Base-by-base conservation (phyloP, 2,113 vertebrate genomes). In the Hypomesus transpacificus region DNA sequence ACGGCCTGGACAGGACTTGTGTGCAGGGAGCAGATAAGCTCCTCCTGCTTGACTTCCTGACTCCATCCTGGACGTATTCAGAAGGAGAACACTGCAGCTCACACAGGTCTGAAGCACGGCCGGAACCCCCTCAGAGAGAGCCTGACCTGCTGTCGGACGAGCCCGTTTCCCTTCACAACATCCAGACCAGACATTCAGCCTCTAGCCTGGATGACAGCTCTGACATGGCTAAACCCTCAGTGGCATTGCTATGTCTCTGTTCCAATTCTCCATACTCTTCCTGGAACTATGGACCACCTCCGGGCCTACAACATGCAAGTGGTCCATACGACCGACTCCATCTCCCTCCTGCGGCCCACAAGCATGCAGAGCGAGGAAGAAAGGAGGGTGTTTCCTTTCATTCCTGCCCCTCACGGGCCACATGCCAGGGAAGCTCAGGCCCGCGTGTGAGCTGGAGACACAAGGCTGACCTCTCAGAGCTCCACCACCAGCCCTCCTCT, bases 221-320 rank as follows among this genome's bases (percentile, higher is more conserved):
- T 68, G 58, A 78, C 34, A 71, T 73, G 76, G 73, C 67, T 72
- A 76, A 71, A 81, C 75, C 71, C 66, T 71, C 80, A 83, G 54
- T 81, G 67, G 21, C 6, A 73, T 52, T 6, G 61, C 56, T 9
- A 59, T 26, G 34, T 76, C 68, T 73, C 79, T 76, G 79, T n/a
- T 82, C 81, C 80, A 67, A 71, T 34, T 34, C n/a, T 3, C 16
- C 69, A 71, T 74, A 67, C 74, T 57, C 39, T 46, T 79, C 71
- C 67, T 65, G 74, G 64, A 76, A 64, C 82, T 82, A 68, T 73
- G 3, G 3, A 56, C n/a, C 53, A 18, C 17, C 39, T 46, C 39
- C 9, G 9, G 17, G 16, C n/a, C 53, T 56, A 14, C 52, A 53
- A 18, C 17, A 53, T 53, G 53, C 5, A 56, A 13, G 9, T 17